Evolutionary conservation across 2,888 invertebrate genomes (phyloP).

Genomic region (Cataglyphis rosenhaueri): DNA sequence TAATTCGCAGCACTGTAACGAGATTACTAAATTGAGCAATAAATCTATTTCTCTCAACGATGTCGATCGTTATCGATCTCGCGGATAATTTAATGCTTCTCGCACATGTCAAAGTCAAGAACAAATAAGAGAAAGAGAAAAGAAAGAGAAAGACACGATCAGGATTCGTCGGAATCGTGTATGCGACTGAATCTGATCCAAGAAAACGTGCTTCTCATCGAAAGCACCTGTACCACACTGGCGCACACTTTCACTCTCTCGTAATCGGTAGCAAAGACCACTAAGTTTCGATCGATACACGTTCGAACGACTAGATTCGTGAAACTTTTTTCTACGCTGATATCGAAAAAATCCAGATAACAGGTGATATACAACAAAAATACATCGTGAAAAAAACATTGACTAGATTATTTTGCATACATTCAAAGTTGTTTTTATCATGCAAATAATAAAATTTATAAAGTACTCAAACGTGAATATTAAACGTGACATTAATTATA

Average conservation of each 20-base stretch:
- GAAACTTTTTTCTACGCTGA: constrained; percentile 29
- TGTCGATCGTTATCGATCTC: constrained; percentile 21
- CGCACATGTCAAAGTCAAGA: background rate
- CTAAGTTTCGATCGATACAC: constrained; percentile 2
- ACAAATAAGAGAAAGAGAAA: background rate
- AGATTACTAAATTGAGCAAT: background rate
- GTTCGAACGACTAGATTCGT: constrained; percentile 2
- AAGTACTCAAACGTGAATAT: background rate
- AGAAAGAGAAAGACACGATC: constrained; percentile 41
- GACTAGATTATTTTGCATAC: background rate
- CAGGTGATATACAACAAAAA: too few relatives aligned
- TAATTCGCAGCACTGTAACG: constrained; percentile 11
- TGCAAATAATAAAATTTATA: background rate
- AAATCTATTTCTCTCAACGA: constrained; percentile 2
- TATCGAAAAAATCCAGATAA: background rate
- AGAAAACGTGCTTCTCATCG: constrained; percentile 60
- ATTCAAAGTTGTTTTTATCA: background rate
- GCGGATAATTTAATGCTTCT: constrained; percentile 24
- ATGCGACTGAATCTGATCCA: constrained; percentile 55
- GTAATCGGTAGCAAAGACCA: constrained; percentile 51
- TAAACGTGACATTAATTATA: background rate
- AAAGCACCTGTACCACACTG: constrained; percentile 63
- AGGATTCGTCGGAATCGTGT: constrained; percentile 36
- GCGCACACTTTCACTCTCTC: constrained; percentile 69
- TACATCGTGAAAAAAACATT: background rate